Evolutionary conservation across 2,797 vertebrate genomes (phyloP), one percentile per base, ranked within the genome.

Genomic region (Anisognathus igniventris): DNA sequence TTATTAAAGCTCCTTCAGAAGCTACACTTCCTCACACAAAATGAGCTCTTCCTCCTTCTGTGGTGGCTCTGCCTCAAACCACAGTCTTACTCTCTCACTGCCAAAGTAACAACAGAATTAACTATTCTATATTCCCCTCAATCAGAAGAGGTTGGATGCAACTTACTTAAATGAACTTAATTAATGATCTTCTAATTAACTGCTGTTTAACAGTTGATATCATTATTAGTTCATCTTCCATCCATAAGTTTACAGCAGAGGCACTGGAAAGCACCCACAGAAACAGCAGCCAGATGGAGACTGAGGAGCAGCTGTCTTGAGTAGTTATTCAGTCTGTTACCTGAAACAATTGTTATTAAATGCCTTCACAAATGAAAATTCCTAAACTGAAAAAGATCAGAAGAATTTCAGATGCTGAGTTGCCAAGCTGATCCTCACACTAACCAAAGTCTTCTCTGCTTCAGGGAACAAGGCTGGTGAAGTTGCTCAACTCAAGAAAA

Each of bases 51-150:
- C 23, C 86, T 58, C 47, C n/a, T 37, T 0, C 18, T 8, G 48
- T 0, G 0, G 56, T 20, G 10, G 22, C 6, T 44, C n/a, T 2
- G 6, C 4, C 28, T 23, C 58, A 27, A n/a, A 6, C 6, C 2
- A 9, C 45, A 50, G 66, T 22, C 35, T 42, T 0, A 5, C 13
- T 33, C 28, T 31, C 44, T 31, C 16, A 14, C n/a, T 37, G 35
- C 18, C 23, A 37, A 62, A 42, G 39, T 7, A 81, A 70, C 30
- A 61, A 44, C 4, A 70, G 22, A 39, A 60, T 28, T 39, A 60
- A 60, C 58, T 39, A 21, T 30, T 39, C 25, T 10, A 3, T 20
- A 60, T 60, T 39, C 21, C 24, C 67, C 70, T 81, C 62, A 65
- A 57, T 75, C 24, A 71, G 33, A 77, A 68, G 0, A 81, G 50